These are phyloP conservation scores for Ricordea florida DNA, from an alignment of 92 coral and sea anemone species.

Conservation along the genomic window DNA sequence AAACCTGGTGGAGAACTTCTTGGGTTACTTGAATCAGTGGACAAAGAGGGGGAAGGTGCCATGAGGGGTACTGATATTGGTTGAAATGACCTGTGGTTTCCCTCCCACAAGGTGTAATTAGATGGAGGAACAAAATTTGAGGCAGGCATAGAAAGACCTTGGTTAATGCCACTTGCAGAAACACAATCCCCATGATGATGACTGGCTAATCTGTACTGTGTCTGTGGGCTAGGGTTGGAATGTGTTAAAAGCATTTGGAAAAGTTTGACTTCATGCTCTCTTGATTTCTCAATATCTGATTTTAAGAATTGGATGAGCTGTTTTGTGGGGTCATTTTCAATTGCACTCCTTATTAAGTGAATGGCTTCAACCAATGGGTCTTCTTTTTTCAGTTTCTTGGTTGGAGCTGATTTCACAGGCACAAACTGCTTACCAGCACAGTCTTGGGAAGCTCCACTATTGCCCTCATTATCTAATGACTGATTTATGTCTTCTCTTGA, in stretches of 20 bases:
- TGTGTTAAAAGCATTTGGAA: slow-evolving; percentile 38
- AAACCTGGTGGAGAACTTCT: background rate
- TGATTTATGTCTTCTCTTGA: slow-evolving; percentile 12
- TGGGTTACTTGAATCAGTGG: slow-evolving; percentile 7
- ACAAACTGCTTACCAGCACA: slow-evolving; percentile 23
- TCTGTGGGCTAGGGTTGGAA: slow-evolving; percentile 27
- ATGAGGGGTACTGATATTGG: slow-evolving; percentile 6
- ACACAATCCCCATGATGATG: slow-evolving; percentile 13
- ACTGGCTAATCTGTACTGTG: slow-evolving; percentile 6
- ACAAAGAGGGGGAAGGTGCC: slow-evolving; percentile 14
- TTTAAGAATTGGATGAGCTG: slow-evolving; percentile 31
- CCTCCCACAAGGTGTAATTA: slow-evolving; percentile 8
- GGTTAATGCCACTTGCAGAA: slow-evolving; percentile 7
- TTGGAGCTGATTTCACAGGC: slow-evolving; percentile 37
- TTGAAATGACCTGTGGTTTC: slow-evolving; percentile 4
- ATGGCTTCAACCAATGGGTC: slow-evolving; percentile 51
- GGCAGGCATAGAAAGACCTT: slow-evolving; percentile 1
- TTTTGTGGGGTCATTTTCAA: slow-evolving; percentile 49
- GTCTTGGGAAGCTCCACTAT: slow-evolving; percentile 12
- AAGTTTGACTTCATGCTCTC: slow-evolving; percentile 51
- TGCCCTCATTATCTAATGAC: slow-evolving; percentile 35
- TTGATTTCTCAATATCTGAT: slow-evolving; percentile 40
- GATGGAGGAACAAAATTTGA: slow-evolving; percentile 5
- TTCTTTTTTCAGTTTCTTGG: slow-evolving; percentile 39
- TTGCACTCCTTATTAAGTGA: slow-evolving; percentile 23